Base-by-base conservation (phyloP, 2,797 vertebrate genomes). In the Octomys mimax region DNA sequence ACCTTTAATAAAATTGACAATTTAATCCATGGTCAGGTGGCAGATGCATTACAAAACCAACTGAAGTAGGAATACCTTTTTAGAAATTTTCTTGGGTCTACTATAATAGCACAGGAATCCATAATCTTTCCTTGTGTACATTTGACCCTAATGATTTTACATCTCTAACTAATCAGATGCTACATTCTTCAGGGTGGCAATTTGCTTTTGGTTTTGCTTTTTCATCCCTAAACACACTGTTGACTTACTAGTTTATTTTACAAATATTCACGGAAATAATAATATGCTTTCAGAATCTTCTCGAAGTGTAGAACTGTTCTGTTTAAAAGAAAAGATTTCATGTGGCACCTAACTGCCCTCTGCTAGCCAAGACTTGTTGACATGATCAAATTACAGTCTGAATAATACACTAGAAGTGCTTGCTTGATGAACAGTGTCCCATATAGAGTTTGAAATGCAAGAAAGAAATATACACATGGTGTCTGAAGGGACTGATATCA, bases 341-440 rank as follows among this genome's bases (percentile, higher is more conserved):
- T 89, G 33, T 96, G 94, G 97, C 97, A 98, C 31, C 96, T 96
- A 78, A 96, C 94, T 87, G 95, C 94, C 97, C 96, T 93, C 86
- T 89, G 95, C 93, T 95, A 89, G 93, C 64, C 92, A 95, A 49
- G 95, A 81, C 88, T 96, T 73, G 8, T 18, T 71, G 84, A 73
- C 91, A 92, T 57, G 87, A 93, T 39, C 70, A 96, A 94, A 93
- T 98, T 97, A 89, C 98, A 82, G 95, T 96, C 70, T 71, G 88
- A 98, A 97, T 97, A 98, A 97, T 97, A 24, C 97, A 92, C 96
- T 97, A 96, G 97, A 98, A 98, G 46, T 97, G 96, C 97, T 98
- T 98, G 96, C 97, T 98, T 98, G 93, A 86, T 96, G 96, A 89
- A 86, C 83, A 97, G 97, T 91, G 87, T 97, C 96, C 97, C 95